Conservation (phyloP, 2,888 invertebrate genomes). For the Diplolepis rosae region DNA sequence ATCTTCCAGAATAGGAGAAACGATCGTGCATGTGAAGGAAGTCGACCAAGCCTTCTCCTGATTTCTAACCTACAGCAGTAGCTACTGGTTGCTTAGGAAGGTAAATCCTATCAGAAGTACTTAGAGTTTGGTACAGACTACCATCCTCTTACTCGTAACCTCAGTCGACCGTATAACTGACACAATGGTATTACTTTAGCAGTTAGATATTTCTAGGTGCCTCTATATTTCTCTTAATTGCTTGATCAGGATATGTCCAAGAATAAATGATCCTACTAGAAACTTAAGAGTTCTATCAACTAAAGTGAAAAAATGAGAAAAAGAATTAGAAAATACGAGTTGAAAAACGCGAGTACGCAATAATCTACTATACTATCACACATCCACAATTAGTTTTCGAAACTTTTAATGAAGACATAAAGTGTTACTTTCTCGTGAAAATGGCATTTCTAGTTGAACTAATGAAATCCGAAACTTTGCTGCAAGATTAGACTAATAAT, state of each 20-base stretch:
- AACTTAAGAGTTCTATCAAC: not conserved
- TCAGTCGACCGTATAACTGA: constrained; percentile 56
- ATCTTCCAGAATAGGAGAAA: constrained; percentile 58
- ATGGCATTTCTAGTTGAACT: constrained; percentile 21
- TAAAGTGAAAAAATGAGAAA: not conserved
- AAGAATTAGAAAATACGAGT: not conserved
- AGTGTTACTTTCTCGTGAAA: constrained; percentile 14
- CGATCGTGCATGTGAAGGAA: constrained; percentile 39
- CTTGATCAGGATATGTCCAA: constrained; percentile 44
- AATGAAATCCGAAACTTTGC: constrained; percentile 18
- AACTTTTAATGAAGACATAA: constrained; percentile 30
- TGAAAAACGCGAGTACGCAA: not conserved
- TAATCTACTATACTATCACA: not conserved
- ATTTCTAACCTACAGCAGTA: constrained; percentile 43
- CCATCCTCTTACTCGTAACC: constrained; percentile 55
- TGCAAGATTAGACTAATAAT: constrained; percentile 14
- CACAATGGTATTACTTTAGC: constrained; percentile 48
- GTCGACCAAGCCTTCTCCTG: constrained; percentile 37
- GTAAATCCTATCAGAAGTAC: constrained; percentile 70
- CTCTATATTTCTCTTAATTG: constrained; percentile 43
- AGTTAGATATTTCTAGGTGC: constrained; percentile 42
- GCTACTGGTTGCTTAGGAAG: constrained; percentile 43
- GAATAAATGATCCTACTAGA: constrained; percentile 41
- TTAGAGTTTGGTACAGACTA: constrained; percentile 65
- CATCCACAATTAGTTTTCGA: constrained; percentile 32